These are phyloP conservation scores for Galaxias olidus DNA, from an alignment of 2,797 vertebrate genomes.

Conservation along the genomic window DNA sequence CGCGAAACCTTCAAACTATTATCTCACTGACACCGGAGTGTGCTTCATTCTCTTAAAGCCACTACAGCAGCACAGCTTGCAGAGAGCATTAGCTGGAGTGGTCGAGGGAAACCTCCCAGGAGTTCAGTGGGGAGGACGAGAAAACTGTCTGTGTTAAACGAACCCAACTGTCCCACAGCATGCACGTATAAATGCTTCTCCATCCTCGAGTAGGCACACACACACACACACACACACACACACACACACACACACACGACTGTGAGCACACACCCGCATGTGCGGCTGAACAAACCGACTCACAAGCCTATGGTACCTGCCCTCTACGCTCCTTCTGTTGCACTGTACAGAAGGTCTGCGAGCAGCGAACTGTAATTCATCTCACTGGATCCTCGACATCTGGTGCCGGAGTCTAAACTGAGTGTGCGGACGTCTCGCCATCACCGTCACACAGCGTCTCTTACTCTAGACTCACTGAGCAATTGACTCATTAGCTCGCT, in stretches of 20 bases:
- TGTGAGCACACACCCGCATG: no score
- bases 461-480: slow-evolving; percentile 59
- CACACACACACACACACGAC: neutral
- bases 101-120: slow-evolving; percentile 19
- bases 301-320: neutral
- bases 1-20: slow-evolving; percentile 8
- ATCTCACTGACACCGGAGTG: slow-evolving; percentile 21
- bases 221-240: slow-evolving; percentile 16
- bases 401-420: slow-evolving; percentile 57
- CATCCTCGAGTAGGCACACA: slow-evolving; percentile 42
- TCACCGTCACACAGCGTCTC: slow-evolving; percentile 55
- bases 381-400: slow-evolving; percentile 62
- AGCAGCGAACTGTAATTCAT: slow-evolving; percentile 68
- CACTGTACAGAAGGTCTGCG: slow-evolving; percentile 41
- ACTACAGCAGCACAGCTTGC: slow-evolving; percentile 16
- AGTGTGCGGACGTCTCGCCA: slow-evolving; percentile 50
- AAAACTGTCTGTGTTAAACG: slow-evolving; percentile 41
- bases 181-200: slow-evolving; percentile 33
- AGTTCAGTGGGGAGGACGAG: slow-evolving; percentile 24
- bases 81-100: slow-evolving; percentile 13
- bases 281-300: neutral
- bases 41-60: slow-evolving; percentile 16
- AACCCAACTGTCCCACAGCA: slow-evolving; percentile 32
- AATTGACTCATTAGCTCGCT: slow-evolving; percentile 71
- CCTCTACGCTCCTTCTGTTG: slow-evolving; percentile 35